A percentile compares a stretch with the other conserved stretches of the same genome.
Conservation (phyloP, 2,113 vertebrate species). For the Callospermophilus lateralis region DNA sequence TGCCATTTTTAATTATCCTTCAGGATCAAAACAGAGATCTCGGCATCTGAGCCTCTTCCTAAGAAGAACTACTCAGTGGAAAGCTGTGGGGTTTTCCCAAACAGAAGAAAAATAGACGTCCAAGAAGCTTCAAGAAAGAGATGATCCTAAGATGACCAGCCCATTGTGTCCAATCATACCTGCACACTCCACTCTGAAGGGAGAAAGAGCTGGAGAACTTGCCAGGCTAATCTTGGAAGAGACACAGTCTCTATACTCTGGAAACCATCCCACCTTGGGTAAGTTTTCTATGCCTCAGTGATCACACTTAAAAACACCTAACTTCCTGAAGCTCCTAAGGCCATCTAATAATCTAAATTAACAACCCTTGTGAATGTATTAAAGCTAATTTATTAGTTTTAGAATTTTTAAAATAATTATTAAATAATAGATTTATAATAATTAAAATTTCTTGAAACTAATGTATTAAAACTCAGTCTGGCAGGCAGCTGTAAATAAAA, state of each 20-base stretch:
- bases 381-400: conserved; percentile 6
- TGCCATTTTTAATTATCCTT: conserved; percentile 16
- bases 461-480: conserved; percentile 31
- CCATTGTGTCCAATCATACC: not conserved
- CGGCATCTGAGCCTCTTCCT: not conserved
- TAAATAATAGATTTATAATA: not conserved
- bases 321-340: not conserved
- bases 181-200: not conserved
- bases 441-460: not conserved
- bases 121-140: not conserved
- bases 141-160: not conserved
- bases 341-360: not conserved
- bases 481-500: conserved; percentile 8
- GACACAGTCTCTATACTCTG: not conserved
- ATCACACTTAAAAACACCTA: conserved; percentile 12
- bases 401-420: conserved; percentile 7
- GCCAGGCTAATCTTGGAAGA: not conserved
- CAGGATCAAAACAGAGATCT: conserved; percentile 23
- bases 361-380: not conserved
- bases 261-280: not conserved
- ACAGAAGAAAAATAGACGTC: not conserved
- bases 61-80: not conserved
- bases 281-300: conserved; percentile 18
- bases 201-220: not conserved
- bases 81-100: not conserved